Percentiles rank a stretch among this genome's conserved stretches.
phyloP scores from a whole-genome alignment of 2,797 vertebrate genomes.

The Tympanoctomys barrerae region DNA sequence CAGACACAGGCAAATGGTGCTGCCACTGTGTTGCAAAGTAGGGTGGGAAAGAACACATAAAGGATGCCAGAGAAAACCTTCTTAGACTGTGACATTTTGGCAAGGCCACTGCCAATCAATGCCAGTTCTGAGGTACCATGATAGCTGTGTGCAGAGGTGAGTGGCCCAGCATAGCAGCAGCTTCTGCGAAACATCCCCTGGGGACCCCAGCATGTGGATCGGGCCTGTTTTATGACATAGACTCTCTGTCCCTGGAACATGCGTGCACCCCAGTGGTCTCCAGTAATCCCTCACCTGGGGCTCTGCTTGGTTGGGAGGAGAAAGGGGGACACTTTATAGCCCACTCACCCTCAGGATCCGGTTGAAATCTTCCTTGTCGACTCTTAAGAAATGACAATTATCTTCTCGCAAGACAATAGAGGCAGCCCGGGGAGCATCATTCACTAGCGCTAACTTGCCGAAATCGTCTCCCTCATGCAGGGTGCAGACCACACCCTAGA shows the following conservation, averaged over 20 bases:
- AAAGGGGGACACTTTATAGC: neutral
- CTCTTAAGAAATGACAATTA: constrained; percentile 98
- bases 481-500: constrained; percentile 98
- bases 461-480: constrained; percentile 99
- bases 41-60: neutral
- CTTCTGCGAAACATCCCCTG: neutral
- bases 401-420: constrained; percentile 98
- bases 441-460: constrained; percentile 98
- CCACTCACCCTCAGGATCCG: constrained; percentile 95
- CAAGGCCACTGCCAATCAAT: neutral
- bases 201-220: neutral
- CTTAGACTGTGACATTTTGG: neutral
- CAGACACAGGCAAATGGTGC: neutral
- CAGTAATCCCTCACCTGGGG: neutral
- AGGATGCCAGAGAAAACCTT: neutral
- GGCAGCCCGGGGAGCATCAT: constrained; percentile 97
- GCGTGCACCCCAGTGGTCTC: neutral
- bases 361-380: constrained; percentile 99
- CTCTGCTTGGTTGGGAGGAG: neutral
- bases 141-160: neutral
- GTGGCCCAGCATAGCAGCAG: neutral
- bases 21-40: neutral
- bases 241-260: constrained; percentile 10
- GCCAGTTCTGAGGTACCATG: neutral
- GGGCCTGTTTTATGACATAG: neutral